Base-by-base conservation (phyloP, 2,113 vertebrate species). In the Scatophagus argus region DNA sequence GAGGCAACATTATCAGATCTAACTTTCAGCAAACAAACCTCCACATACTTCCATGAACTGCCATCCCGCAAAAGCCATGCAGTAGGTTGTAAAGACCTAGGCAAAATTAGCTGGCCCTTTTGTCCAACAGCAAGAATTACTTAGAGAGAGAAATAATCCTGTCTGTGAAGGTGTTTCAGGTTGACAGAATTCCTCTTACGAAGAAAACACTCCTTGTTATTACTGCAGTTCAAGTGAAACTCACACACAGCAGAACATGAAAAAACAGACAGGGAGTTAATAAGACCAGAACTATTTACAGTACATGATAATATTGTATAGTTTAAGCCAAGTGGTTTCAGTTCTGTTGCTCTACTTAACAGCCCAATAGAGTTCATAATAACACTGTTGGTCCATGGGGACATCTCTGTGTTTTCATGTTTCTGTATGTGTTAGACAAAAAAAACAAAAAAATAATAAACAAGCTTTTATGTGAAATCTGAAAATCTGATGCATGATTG, bases 181-280 rank as follows among this genome's bases (percentile, higher is more conserved):
- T 51, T 67, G 67, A 87, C 63, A 81, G 13, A 70, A 82, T 60
- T 89, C 65, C 66, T 81, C 60, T 74, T 44, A 71, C 56, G 47
- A 66, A 41, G 54, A 47, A 84, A 84, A 85, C 76, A 74, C 75
- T 88, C 83, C 67, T 77, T 63, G 63, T 65, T 65, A 72, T 58
- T 69, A 46, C 25, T 54, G 66, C 44, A 64, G 68, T 44, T 82
- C 77, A 52, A 69, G 34, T 85, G 25, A 68, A 59, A 77, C 31
- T 71, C 46, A 32, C 39, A 59, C 59, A 56, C 17, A 52, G 25
- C 4, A 60, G 32, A 61, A 63, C 70, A 59, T 31, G 12, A 65
- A 69, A 70, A 70, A 77, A 54, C 46, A 60, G 21, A 27, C 14
- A 8, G 32, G 5, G 41, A 73, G 49, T 81, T 80, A 65, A 65